Conservation (phyloP, 2,888 invertebrate genomes). For the Lacanobia oleracea region DNA sequence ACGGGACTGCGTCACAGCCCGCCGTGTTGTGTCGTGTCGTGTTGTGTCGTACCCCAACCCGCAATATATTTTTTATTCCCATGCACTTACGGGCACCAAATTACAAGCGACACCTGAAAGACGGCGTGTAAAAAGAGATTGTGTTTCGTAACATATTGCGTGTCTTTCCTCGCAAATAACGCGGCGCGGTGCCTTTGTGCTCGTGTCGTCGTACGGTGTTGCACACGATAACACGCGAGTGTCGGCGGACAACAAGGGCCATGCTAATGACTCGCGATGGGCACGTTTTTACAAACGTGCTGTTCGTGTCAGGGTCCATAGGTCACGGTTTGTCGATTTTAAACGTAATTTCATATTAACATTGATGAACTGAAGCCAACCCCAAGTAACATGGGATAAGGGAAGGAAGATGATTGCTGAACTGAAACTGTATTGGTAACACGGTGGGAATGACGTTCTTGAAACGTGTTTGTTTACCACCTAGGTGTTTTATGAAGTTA, state of each 20-base stretch:
- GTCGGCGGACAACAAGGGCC: not conserved
- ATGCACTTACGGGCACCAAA: conserved; percentile 37
- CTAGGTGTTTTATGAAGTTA: not conserved
- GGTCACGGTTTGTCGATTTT: not conserved
- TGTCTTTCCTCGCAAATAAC: not conserved
- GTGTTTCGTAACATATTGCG: conserved; percentile 27
- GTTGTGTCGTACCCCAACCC: not conserved
- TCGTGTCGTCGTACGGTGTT: not conserved
- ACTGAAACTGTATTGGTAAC: not conserved
- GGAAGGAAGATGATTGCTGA: no score
- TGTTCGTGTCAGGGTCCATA: not conserved
- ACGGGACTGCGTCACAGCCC: not conserved
- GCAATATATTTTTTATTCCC: conserved; percentile 21
- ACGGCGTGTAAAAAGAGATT: conserved; percentile 31
- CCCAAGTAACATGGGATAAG: no score
- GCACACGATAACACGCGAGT: not conserved
- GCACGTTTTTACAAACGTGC: no score
- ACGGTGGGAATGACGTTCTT: no score
- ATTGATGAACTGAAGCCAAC: not conserved
- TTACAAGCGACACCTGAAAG: conserved; percentile 37
- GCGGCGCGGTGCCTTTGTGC: not conserved
- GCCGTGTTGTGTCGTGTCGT: not conserved
- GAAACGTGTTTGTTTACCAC: not conserved
- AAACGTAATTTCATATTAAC: not conserved
- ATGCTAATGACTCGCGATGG: not conserved